Evolutionary conservation across 2,888 invertebrate species (phyloP).

Genomic region (Synergus gifuensis): DNA sequence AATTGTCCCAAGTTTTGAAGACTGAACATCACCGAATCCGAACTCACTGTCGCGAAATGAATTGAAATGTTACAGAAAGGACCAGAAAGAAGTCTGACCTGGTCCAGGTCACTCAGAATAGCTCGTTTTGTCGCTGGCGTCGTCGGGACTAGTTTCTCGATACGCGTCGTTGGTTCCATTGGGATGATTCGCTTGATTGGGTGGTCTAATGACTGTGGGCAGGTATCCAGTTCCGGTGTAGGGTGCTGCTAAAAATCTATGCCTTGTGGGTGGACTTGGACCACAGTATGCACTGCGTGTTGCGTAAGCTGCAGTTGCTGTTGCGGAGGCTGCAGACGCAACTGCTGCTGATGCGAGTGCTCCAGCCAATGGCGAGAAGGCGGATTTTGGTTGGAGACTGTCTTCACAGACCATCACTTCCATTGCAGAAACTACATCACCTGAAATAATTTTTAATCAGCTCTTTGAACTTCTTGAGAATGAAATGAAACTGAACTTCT

Average conservation of each 20-base stretch:
- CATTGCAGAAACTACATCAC: conserved; percentile 95
- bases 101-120: conserved; percentile 73
- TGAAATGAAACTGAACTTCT: neutral
- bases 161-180: conserved; percentile 72
- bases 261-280: conserved; percentile 82
- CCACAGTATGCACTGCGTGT: conserved; percentile 74
- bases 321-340: conserved; percentile 69
- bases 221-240: conserved; percentile 91
- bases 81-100: conserved; percentile 48
- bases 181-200: conserved; percentile 70
- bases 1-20: conserved; percentile 34
- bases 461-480: neutral
- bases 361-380: conserved; percentile 87
- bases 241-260: conserved; percentile 89
- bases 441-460: conserved; percentile 74
- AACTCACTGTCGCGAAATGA: conserved; percentile 12
- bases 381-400: conserved; percentile 83
- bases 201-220: conserved; percentile 85
- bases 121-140: conserved; percentile 75
- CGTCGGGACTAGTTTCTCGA: conserved; percentile 73
- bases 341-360: conserved; percentile 70
- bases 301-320: conserved; percentile 69
- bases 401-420: conserved; percentile 90
- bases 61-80: conserved; percentile 44
- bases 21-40: neutral